A percentile compares a stretch with the other conserved stretches of the same genome.
phyloP scores from a whole-genome alignment of 2,888 invertebrate genomes.

The Erynnis tages region DNA sequence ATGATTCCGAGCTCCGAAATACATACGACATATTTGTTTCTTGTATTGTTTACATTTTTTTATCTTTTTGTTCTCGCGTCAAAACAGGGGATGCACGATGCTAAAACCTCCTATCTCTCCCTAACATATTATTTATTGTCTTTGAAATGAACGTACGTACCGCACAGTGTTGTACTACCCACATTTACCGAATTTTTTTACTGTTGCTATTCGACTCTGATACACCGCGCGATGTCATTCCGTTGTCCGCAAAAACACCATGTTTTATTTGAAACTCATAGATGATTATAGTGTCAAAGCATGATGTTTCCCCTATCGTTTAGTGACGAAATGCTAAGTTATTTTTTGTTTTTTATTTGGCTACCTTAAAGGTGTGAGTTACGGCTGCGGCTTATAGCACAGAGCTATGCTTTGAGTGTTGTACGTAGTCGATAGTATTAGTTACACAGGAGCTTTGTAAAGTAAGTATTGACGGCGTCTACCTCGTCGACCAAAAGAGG shows the following conservation, averaged over 20 bases:
- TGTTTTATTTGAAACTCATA: conserved; percentile 21
- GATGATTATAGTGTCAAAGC: conserved; percentile 51
- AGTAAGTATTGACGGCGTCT: conserved; percentile 50
- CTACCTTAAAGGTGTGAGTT: conserved; percentile 48
- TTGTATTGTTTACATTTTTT: conserved; percentile 46
- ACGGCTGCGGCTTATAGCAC: conserved; percentile 45
- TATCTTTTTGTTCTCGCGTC: conserved; percentile 66
- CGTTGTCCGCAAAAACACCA: conserved; percentile 25
- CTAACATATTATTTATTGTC: conserved; percentile 39
- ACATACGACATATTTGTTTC: conserved; percentile 28
- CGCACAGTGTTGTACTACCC: conserved; percentile 37
- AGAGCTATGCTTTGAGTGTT: conserved; percentile 71
- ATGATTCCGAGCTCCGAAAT: conserved; percentile 68
- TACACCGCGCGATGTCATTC: conserved; percentile 12
- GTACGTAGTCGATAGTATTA: conserved; percentile 20
- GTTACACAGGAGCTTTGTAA: conserved; percentile 34
- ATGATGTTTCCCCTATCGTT: conserved; percentile 62
- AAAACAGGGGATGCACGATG: conserved; percentile 81
- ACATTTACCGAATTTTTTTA: conserved; percentile 36
- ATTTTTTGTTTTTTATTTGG: conserved; percentile 46
- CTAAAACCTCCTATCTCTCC: conserved; percentile 72
- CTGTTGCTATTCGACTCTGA: conserved; percentile 7
- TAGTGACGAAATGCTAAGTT: conserved; percentile 43
- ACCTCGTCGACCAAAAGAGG: conserved; percentile 35
- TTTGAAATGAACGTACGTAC: conserved; percentile 43